phyloP scores from a whole-genome alignment of 2,113 vertebrate species.

The Dipodomys spectabilis region DNA sequence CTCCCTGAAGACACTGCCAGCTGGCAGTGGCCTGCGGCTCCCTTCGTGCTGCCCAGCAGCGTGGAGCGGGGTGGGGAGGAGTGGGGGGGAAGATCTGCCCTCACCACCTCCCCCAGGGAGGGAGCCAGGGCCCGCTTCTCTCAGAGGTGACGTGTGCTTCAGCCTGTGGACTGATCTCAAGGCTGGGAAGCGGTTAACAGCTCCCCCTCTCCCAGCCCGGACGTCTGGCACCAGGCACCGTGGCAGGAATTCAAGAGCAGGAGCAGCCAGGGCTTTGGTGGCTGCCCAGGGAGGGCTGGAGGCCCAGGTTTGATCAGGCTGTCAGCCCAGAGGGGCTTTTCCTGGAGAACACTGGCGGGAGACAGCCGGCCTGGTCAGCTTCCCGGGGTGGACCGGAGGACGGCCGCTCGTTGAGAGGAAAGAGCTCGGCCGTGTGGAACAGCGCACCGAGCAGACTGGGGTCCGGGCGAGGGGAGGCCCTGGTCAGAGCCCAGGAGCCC shows the following conservation, averaged over 20 bases:
- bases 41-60: too few species aligned
- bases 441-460: background rate
- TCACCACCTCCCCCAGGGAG: too few species aligned
- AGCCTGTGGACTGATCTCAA: background rate
- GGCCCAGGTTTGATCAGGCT: background rate
- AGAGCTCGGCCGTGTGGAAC: rapidly evolving
- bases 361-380: rapidly evolving
- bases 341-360: background rate
- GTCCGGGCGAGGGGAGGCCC: background rate
- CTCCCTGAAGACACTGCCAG: background rate
- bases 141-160: too few species aligned
- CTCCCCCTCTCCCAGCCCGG: background rate
- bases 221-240: background rate
- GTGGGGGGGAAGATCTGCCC: too few species aligned
- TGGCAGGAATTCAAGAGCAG: background rate
- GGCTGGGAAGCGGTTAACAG: background rate
- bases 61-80: background rate
- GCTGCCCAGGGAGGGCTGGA: background rate
- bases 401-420: background rate
- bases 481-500: background rate
- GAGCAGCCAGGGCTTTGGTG: background rate
- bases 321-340: background rate
- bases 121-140: background rate
- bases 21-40: background rate
- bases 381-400: too few species aligned